These are phyloP conservation scores for Stichopus horrens DNA, from an alignment of 53 echinoderm and acorn worm genomes.

Conservation along the genomic window DNA sequence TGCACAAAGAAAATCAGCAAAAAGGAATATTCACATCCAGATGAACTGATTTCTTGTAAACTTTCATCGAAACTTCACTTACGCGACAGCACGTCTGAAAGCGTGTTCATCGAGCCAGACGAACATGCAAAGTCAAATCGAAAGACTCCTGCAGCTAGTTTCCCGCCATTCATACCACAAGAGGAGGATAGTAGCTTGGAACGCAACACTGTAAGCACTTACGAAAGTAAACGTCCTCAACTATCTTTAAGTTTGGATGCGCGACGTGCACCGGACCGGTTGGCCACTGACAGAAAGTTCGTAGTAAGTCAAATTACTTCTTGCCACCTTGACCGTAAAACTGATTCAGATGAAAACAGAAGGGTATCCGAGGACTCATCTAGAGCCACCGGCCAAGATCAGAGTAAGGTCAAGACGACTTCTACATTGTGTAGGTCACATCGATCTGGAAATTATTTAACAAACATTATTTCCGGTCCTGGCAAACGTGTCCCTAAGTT, in stretches of 20 bases:
- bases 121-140: too few relatives aligned
- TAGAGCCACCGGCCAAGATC: background rate
- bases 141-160: too few relatives aligned
- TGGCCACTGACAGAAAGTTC: background rate
- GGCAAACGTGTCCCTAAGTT: conserved; percentile 14
- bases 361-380: background rate
- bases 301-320: background rate
- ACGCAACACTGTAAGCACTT: too few relatives aligned
- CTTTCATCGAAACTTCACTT: too few relatives aligned
- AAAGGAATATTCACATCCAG: too few relatives aligned
- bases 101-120: too few relatives aligned
- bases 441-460: background rate
- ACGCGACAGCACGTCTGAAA: too few relatives aligned
- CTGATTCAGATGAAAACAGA: background rate
- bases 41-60: too few relatives aligned
- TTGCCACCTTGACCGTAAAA: background rate
- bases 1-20: too few relatives aligned
- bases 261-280: background rate
- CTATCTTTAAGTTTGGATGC: background rate
- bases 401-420: background rate
- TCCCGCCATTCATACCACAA: too few relatives aligned
- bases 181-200: too few relatives aligned
- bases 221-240: background rate
- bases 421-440: background rate
- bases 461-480: background rate